Percentiles rank a stretch among this genome's conserved stretches.
Evolutionary conservation across 2,888 invertebrate species (phyloP).

Genomic region (Scaptomyza reducta): DNA sequence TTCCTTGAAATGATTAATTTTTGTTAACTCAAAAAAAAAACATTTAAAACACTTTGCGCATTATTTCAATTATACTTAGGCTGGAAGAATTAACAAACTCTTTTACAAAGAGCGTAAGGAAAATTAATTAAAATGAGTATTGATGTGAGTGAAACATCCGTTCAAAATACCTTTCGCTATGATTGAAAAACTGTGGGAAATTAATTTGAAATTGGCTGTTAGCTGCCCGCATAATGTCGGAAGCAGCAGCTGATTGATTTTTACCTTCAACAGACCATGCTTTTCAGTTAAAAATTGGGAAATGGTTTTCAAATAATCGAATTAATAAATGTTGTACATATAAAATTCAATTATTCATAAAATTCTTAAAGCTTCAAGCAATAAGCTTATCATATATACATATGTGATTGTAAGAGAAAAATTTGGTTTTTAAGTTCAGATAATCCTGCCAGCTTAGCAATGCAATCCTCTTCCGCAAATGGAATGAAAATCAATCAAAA

Average conservation of each 20-base stretch:
- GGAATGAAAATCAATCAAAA: constrained; percentile 44
- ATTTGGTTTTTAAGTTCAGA: background rate
- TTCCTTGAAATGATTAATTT: too few species aligned
- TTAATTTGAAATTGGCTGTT: constrained; percentile 45
- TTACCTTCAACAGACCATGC: constrained; percentile 6
- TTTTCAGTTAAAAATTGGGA: background rate
- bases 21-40: too few species aligned
- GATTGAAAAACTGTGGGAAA: constrained; percentile 50
- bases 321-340: too few species aligned
- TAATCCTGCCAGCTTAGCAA: constrained; percentile 19
- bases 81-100: too few species aligned
- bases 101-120: too few species aligned
- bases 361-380: too few species aligned
- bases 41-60: too few species aligned
- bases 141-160: background rate
- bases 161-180: constrained; percentile 23
- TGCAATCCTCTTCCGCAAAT: constrained; percentile 7
- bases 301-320: background rate
- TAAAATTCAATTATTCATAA: too few species aligned
- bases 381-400: too few species aligned
- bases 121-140: too few species aligned
- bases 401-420: background rate
- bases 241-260: constrained; percentile 28
- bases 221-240: constrained; percentile 3
- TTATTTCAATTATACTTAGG: too few species aligned